Conservation (phyloP, 2,797 vertebrate species). For the Betta splendens region DNA sequence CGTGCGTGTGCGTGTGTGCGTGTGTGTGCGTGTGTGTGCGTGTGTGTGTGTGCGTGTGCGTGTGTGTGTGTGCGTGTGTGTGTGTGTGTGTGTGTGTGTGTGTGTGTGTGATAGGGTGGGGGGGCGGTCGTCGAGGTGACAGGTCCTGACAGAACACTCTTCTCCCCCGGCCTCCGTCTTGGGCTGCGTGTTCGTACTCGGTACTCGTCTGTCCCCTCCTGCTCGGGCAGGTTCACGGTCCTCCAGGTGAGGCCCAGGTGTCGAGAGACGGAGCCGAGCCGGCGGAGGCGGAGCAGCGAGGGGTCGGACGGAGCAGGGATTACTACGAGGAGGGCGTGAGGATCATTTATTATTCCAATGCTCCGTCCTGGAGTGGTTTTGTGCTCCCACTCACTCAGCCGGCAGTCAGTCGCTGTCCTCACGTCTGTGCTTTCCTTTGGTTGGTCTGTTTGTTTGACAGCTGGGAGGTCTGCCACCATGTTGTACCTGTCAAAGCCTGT, state of each 20-base stretch:
- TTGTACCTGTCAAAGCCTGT: conserved; percentile 69
- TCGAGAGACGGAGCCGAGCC: conserved; percentile 43
- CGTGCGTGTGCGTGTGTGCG: conserved; percentile 50
- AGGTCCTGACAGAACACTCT: conserved; percentile 58
- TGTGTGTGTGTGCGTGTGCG: conserved; percentile 53
- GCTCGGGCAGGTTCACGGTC: conserved; percentile 52
- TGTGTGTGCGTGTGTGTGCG: conserved; percentile 50
- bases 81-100: conserved; percentile 17
- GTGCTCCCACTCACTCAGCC: conserved; percentile 6
- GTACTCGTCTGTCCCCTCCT: conserved; percentile 33
- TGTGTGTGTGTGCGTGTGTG: conserved; percentile 4
- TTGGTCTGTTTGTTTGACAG: conserved; percentile 72
- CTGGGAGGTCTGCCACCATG: conserved; percentile 58
- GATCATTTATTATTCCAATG: conserved; percentile 51
- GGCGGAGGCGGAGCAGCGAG: conserved; percentile 7
- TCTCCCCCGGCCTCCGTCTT: conserved; percentile 8
- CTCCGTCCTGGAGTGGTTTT: conserved; percentile 45
- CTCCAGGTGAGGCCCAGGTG: conserved; percentile 48
- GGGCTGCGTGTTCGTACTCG: conserved; percentile 46
- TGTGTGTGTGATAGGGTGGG: conserved; percentile 71
- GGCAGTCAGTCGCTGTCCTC: conserved; percentile 43
- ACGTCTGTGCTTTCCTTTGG: conserved; percentile 50
- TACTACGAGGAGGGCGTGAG: conserved; percentile 17
- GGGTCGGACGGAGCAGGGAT: conserved; percentile 7
- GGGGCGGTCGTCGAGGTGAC: conserved; percentile 71